Evolutionary conservation across 2,888 invertebrate genomes (phyloP).

Genomic region (Pseudococcus viburni): DNA sequence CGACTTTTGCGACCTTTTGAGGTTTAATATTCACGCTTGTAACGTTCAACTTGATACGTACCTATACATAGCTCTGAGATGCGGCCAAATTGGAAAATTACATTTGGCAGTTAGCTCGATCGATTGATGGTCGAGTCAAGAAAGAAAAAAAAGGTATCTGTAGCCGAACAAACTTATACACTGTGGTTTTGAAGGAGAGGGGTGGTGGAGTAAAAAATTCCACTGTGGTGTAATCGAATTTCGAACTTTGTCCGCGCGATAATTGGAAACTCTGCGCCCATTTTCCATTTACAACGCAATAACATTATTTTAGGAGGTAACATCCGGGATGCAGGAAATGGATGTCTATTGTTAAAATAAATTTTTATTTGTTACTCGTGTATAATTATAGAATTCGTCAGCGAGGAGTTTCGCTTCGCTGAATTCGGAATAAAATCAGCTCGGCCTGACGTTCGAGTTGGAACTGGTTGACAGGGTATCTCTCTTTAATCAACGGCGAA

Average conservation of each 20-base stretch:
- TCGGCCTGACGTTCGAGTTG: conserved; percentile 51
- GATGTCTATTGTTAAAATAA: conserved; percentile 64
- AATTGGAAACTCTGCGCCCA: conserved; percentile 51
- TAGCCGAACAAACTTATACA: neutral
- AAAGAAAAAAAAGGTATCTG: neutral
- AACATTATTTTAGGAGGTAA: conserved; percentile 61
- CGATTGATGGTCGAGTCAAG: neutral
- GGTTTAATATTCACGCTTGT: conserved; percentile 7
- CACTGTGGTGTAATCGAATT: neutral
- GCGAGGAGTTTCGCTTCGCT: conserved; percentile 59
- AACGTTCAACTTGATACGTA: neutral
- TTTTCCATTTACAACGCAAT: conserved; percentile 54
- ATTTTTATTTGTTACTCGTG: conserved; percentile 60
- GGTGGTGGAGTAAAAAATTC: neutral
- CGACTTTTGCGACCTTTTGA: conserved; percentile 36
- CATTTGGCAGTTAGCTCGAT: conserved; percentile 26
- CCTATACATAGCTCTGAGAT: neutral
- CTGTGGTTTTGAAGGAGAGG: neutral
- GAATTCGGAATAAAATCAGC: conserved; percentile 63
- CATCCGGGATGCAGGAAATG: conserved; percentile 65
- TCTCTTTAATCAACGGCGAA: conserved; percentile 58
- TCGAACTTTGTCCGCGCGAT: conserved; percentile 8
- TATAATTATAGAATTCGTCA: conserved; percentile 58
- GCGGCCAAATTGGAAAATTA: conserved; percentile 19
- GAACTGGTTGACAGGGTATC: conserved; percentile 63